Conservation (phyloP, 2,797 vertebrate species). For the Acanthurus tractus region DNA sequence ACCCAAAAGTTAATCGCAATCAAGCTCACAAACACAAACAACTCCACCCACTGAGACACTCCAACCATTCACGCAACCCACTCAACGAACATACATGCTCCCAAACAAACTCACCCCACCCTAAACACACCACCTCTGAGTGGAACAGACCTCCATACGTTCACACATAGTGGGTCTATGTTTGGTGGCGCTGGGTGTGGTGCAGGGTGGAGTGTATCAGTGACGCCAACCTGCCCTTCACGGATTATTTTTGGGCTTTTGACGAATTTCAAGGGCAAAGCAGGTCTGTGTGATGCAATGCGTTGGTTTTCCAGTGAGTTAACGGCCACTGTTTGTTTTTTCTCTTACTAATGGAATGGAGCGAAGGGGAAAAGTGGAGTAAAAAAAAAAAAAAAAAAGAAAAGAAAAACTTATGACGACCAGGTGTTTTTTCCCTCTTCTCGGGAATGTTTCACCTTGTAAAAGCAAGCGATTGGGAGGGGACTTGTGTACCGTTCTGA, state of each 20-base stretch:
- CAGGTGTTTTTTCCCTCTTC: slow-evolving; percentile 83
- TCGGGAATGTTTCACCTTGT: slow-evolving; percentile 86
- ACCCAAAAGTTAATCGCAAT: slow-evolving; percentile 64
- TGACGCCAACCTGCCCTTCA: slow-evolving; percentile 72
- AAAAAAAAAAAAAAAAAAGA: slow-evolving; percentile 59
- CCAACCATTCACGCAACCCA: slow-evolving; percentile 65
- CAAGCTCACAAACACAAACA: slow-evolving; percentile 69
- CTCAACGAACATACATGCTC: slow-evolving; percentile 54
- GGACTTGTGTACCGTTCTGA: slow-evolving; percentile 60
- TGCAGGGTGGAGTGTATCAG: slow-evolving; percentile 69
- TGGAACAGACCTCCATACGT: slow-evolving; percentile 72
- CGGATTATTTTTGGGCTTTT: slow-evolving; percentile 78
- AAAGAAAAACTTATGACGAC: slow-evolving; percentile 72
- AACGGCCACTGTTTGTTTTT: slow-evolving; percentile 83
- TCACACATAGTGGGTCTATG: slow-evolving; percentile 72
- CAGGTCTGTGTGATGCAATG: slow-evolving; percentile 76
- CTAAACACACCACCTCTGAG: slow-evolving; percentile 65
- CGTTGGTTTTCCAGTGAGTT: slow-evolving; percentile 77
- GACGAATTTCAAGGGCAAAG: slow-evolving; percentile 72
- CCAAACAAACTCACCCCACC: slow-evolving; percentile 59
- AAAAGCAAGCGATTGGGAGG: slow-evolving; percentile 79
- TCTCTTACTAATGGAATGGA: slow-evolving; percentile 77
- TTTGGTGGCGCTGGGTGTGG: slow-evolving; percentile 73
- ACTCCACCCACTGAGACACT: slow-evolving; percentile 72
- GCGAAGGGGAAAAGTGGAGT: slow-evolving; percentile 63